Evolutionary conservation across 2,888 invertebrate species (phyloP).

Genomic region (Carabus problematicus): DNA sequence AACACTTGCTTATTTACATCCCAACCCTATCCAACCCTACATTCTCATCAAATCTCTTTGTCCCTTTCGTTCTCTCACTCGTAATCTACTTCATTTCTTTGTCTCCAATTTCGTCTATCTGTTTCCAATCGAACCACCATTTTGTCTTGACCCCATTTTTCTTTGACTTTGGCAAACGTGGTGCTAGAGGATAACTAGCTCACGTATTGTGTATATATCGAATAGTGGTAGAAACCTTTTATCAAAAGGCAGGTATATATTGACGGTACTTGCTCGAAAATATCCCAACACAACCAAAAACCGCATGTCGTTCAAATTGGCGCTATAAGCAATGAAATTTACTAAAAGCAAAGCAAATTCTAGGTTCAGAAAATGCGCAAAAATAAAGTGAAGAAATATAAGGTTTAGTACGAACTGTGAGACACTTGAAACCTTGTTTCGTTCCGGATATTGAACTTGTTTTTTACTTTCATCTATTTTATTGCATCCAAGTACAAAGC

Average conservation of each 20-base stretch:
- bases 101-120: background rate
- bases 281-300: too few species aligned
- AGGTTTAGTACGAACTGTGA: too few species aligned
- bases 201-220: slow-evolving; percentile 31
- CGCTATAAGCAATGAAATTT: too few species aligned
- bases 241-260: slow-evolving; percentile 23
- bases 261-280: background rate
- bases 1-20: background rate
- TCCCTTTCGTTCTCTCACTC: background rate
- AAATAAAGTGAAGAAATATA: too few species aligned
- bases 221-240: slow-evolving; percentile 21
- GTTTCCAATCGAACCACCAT: slow-evolving; percentile 5
- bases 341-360: too few species aligned
- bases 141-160: slow-evolving; percentile 32
- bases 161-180: slow-evolving; percentile 23
- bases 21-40: background rate
- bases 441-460: too few species aligned
- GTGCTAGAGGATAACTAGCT: slow-evolving; percentile 26
- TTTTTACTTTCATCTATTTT: too few species aligned
- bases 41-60: too few species aligned
- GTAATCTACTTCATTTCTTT: slow-evolving; percentile 1
- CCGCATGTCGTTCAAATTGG: too few species aligned
- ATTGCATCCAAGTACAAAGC: too few species aligned
- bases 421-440: too few species aligned
- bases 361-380: too few species aligned